A percentile compares a stretch with the other conserved stretches of the same genome.
phyloP scores from a whole-genome alignment of 2,888 invertebrate genomes.

The Acronicta aceris region DNA sequence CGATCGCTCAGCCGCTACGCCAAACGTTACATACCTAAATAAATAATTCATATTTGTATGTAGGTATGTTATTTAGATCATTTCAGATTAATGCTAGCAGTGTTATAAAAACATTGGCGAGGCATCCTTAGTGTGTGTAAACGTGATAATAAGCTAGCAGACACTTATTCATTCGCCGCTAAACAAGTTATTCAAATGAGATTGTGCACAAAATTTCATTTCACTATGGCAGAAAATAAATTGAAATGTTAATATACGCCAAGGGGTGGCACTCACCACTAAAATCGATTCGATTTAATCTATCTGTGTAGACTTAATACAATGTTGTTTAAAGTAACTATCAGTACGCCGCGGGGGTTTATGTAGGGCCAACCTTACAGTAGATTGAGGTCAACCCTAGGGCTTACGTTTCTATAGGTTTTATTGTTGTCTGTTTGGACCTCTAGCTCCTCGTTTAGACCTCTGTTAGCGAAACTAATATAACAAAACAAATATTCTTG shows the following conservation, averaged over 20 bases:
- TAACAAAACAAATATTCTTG: constrained; percentile 12
- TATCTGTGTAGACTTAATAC: constrained; percentile 18
- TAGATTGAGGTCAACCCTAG: constrained; percentile 15
- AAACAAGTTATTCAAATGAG: constrained; percentile 62
- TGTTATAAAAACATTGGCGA: constrained; percentile 18
- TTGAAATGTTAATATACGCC: constrained; percentile 59
- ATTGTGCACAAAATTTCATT: constrained; percentile 55
- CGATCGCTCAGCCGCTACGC: no score
- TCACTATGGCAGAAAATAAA: constrained; percentile 56
- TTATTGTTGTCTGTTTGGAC: constrained; percentile 28
- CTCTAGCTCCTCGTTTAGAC: no score
- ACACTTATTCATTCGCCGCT: constrained; percentile 54
- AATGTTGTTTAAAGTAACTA: constrained; percentile 22
- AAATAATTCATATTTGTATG: no score
- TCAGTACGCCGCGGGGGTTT: constrained; percentile 10
- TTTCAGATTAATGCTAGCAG: constrained; percentile 1
- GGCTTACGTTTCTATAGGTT: constrained; percentile 27
- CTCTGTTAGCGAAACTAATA: not conserved
- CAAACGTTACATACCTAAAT: no score
- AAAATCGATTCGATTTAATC: constrained; percentile 34
- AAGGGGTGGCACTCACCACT: constrained; percentile 24
- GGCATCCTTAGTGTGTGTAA: constrained; percentile 29
- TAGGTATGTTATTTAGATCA: no score
- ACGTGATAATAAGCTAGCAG: constrained; percentile 48
- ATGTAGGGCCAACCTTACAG: constrained; percentile 6